These are phyloP conservation scores for Drosophila malerkotliana DNA, from an alignment of 1,140 invertebrate species.

Conservation along the genomic window DNA sequence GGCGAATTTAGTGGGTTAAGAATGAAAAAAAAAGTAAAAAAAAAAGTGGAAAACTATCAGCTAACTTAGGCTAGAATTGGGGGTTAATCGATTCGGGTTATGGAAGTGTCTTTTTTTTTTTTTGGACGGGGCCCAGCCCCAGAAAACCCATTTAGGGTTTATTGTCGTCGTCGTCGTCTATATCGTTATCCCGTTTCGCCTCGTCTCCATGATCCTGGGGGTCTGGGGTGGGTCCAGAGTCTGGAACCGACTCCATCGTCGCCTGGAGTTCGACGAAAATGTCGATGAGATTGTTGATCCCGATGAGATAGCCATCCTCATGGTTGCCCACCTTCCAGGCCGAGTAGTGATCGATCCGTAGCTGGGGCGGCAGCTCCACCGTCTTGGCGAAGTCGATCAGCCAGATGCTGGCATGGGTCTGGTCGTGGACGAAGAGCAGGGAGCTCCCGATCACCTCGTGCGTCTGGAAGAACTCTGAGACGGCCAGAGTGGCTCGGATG, in stretches of 20 bases:
- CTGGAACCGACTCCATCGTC: constrained; percentile 38
- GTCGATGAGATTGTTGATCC: constrained; percentile 96
- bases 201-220: neutral
- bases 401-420: constrained; percentile 94
- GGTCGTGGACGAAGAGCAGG: constrained; percentile 97
- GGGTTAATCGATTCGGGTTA: constrained; percentile 12
- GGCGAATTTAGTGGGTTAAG: neutral
- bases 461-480: constrained; percentile 93
- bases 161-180: neutral
- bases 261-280: constrained; percentile 87
- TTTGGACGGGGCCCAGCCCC: constrained; percentile 6
- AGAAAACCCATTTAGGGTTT: neutral
- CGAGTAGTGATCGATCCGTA: constrained; percentile 91
- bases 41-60: constrained; percentile 16
- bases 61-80: constrained; percentile 2
- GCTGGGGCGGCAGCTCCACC: constrained; percentile 90
- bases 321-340: constrained; percentile 98
- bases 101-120: constrained; percentile 1
- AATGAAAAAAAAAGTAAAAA: constrained; percentile 43
- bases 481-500: constrained; percentile 91
- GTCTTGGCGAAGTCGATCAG: constrained; percentile 99
- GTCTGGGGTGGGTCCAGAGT: constrained; percentile 8
- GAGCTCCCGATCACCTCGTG: constrained; percentile 99
- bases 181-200: neutral
- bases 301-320: constrained; percentile 98